Percentiles rank a stretch among this genome's conserved stretches.
These are phyloP conservation scores for Molanna angustata DNA, from an alignment of 2,888 invertebrate species.

Conservation along the genomic window DNA sequence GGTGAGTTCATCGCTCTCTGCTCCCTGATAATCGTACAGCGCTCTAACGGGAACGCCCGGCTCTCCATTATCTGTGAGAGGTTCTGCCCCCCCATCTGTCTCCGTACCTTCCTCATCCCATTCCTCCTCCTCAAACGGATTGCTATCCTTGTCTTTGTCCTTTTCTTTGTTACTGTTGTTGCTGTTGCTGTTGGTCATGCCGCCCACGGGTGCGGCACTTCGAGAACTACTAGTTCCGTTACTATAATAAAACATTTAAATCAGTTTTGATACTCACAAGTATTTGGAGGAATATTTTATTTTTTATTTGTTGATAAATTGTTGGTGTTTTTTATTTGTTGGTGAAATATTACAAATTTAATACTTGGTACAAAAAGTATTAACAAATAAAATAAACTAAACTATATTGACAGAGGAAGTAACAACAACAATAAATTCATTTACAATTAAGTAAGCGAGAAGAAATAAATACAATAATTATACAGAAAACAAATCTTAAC, in stretches of 20 bases:
- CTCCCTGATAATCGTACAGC: conserved; percentile 94
- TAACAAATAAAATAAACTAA: too few species aligned
- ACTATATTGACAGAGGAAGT: too few species aligned
- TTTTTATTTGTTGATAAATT: too few species aligned
- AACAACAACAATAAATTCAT: too few species aligned
- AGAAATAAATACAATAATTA: too few species aligned
- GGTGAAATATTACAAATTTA: too few species aligned
- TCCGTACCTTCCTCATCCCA: conserved; percentile 75
- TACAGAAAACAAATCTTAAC: too few species aligned
- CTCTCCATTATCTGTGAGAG: conserved; percentile 85
- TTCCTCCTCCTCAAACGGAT: conserved; percentile 81
- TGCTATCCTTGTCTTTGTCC: conserved; percentile 53
- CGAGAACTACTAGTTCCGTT: too few species aligned
- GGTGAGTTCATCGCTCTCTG: conserved; percentile 95
- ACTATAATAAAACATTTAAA: conserved; percentile 36
- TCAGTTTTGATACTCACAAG: not conserved
- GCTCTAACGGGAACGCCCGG: conserved; percentile 94
- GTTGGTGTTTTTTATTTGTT: too few species aligned
- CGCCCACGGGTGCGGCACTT: conserved; percentile 1
- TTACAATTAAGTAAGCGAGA: too few species aligned
- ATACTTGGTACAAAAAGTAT: too few species aligned
- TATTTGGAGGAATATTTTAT: not conserved
- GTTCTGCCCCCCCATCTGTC: conserved; percentile 59
- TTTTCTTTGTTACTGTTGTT: conserved; percentile 34
- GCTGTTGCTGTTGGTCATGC: conserved; percentile 34